Evolutionary conservation across 2,888 invertebrate species (phyloP), one percentile per base, ranked within the genome.

Genomic region (Chymomyza amoena): DNA sequence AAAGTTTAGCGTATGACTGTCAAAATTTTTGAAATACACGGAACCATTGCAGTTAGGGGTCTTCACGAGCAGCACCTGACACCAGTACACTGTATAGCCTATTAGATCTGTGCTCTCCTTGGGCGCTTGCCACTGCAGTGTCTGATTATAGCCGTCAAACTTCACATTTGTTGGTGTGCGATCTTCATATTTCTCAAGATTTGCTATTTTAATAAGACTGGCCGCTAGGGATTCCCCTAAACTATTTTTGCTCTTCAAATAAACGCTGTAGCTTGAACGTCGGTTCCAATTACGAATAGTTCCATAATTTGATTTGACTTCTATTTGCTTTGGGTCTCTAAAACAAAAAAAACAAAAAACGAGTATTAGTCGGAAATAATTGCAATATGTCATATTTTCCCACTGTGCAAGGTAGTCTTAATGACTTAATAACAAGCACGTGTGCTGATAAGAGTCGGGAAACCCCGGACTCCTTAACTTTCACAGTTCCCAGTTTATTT

Each of bases 41-140:
- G 54, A 54, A 10, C 54, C 16, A 15, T n/a, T 16, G 20, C 54
- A 54, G 4, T 54, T 7, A 7, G 10, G 4, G 39, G 39, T 10
- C 39, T 45, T 54, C 13, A 15, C 18, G 0, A 51, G 13, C 2
- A n/a, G 2, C 4, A 57, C 15, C 2, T 6, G 6, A 25, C 83
- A 83, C 69, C 64, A 64, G 32, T 66, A 80, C 2, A 80, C 16
- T 0, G 20, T 76, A 52, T 83, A 83, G 16, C 71, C 25, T 3
- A 0, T 2, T 7, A 80, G 61, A 6, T 15, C 6, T 0, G 13
- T 10, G 4, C 0, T 6, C 1, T 51, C n/a, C 4, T 62, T 15
- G 4, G 81, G 76, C 15, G 6, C 6, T 0, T 7, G 2, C 80
- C 80, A 80, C 1, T 4, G 39, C 0, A 74, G 4, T 4, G 2